Evolutionary conservation across 2,797 vertebrate species (phyloP).

Genomic region (Gambusia yucatana): DNA sequence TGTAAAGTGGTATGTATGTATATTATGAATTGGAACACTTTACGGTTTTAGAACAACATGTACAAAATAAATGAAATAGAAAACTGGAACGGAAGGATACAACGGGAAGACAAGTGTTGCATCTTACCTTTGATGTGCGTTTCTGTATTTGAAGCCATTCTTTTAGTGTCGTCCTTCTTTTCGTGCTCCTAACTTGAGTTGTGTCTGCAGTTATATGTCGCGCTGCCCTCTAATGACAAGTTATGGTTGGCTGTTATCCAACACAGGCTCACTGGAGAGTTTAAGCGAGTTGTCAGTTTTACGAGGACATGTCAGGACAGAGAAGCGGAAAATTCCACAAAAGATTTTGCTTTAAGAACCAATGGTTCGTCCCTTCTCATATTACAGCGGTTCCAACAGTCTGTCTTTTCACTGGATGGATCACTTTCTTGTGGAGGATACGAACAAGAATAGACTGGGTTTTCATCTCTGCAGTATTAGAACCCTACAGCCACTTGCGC

Average conservation of each 20-base stretch:
- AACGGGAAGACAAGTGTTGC: neutral
- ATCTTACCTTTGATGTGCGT: conserved; percentile 7
- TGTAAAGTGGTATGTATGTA: neutral
- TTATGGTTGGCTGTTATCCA: neutral
- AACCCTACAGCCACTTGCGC: neutral
- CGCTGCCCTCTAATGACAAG: neutral
- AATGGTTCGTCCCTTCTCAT: neutral
- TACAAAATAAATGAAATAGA: no score
- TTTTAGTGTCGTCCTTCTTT: neutral
- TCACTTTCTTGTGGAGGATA: neutral
- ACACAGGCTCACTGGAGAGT: neutral
- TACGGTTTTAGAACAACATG: neutral
- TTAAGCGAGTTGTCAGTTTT: neutral
- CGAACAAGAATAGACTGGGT: neutral
- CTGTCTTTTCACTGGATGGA: neutral
- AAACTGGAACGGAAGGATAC: no score
- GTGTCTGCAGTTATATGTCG: neutral
- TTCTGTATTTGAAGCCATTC: conserved; percentile 3
- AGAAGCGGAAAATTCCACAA: conserved; percentile 1
- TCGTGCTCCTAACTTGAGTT: neutral
- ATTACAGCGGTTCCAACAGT: neutral
- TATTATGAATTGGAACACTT: neutral
- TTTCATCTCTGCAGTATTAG: neutral
- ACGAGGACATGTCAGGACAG: neutral
- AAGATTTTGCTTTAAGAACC: neutral